phyloP scores from a whole-genome alignment of 1,140 invertebrate genomes.

The Scaptomyza hsui region DNA sequence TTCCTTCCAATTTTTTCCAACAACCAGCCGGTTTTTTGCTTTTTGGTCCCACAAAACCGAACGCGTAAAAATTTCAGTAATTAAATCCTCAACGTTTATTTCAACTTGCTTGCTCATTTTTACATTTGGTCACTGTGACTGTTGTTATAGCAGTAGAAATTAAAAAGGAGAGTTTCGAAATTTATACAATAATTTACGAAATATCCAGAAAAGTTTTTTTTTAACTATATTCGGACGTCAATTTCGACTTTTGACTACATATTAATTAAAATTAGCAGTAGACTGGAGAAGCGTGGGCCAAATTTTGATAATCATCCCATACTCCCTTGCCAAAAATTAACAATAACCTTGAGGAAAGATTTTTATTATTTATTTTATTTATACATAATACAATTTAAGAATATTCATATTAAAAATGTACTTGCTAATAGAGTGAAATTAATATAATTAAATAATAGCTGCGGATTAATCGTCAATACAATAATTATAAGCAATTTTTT shows the following conservation, averaged over 20 bases:
- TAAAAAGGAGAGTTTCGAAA: too few relatives aligned
- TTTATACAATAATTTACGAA: conserved; percentile 10
- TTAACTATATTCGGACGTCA: conserved; percentile 15
- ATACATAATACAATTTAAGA: too few relatives aligned
- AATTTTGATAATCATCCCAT: conserved; percentile 10
- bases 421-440: neutral
- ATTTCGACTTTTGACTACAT: conserved; percentile 16
- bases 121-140: too few relatives aligned
- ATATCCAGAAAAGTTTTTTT: conserved; percentile 5
- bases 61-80: too few relatives aligned
- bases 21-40: too few relatives aligned
- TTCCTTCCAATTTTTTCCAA: too few relatives aligned
- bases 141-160: too few relatives aligned
- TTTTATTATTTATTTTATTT: too few relatives aligned
- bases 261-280: conserved; percentile 18
- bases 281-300: conserved; percentile 2
- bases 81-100: too few relatives aligned
- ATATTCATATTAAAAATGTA: conserved; percentile 1
- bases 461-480: conserved; percentile 1
- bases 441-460: neutral
- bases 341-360: conserved; percentile 15
- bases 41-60: too few relatives aligned
- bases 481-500: conserved; percentile 3
- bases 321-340: conserved; percentile 15
- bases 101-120: too few relatives aligned